phyloP scores from a whole-genome alignment of 2,888 invertebrate genomes.

The Mimas tiliae region DNA sequence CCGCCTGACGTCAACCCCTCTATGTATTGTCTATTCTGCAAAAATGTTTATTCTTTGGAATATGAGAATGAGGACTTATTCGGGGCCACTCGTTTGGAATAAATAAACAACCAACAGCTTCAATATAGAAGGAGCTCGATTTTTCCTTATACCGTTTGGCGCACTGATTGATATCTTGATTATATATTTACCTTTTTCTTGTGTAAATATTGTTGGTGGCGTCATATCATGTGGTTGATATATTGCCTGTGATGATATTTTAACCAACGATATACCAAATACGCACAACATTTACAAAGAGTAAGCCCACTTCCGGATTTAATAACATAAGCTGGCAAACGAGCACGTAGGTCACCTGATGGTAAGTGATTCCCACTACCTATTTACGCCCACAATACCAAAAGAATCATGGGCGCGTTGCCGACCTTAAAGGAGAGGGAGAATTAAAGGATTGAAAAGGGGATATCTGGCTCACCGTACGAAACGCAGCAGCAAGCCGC shows the following conservation, averaged over 20 bases:
- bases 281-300: background rate
- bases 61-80: slow-evolving; percentile 62
- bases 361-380: too few relatives aligned
- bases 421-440: too few relatives aligned
- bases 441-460: too few relatives aligned
- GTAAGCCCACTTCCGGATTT: background rate
- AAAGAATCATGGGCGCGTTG: too few relatives aligned
- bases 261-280: background rate
- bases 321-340: too few relatives aligned
- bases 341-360: too few relatives aligned
- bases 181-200: slow-evolving; percentile 54
- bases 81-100: slow-evolving; percentile 70
- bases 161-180: slow-evolving; percentile 66
- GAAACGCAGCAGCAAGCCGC: too few relatives aligned
- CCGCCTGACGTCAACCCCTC: too few relatives aligned
- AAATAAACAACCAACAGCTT: slow-evolving; percentile 67
- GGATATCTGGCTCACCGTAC: too few relatives aligned
- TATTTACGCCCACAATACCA: too few relatives aligned
- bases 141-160: slow-evolving; percentile 65
- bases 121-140: slow-evolving; percentile 60
- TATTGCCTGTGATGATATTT: slow-evolving; percentile 2
- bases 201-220: slow-evolving; percentile 3
- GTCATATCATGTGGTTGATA: background rate
- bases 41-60: slow-evolving; percentile 39
- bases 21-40: slow-evolving; percentile 26